Percentiles rank a stretch among this genome's conserved stretches.
phyloP scores from a whole-genome alignment of 1,140 invertebrate genomes.

The Neodiprion virginianus region DNA sequence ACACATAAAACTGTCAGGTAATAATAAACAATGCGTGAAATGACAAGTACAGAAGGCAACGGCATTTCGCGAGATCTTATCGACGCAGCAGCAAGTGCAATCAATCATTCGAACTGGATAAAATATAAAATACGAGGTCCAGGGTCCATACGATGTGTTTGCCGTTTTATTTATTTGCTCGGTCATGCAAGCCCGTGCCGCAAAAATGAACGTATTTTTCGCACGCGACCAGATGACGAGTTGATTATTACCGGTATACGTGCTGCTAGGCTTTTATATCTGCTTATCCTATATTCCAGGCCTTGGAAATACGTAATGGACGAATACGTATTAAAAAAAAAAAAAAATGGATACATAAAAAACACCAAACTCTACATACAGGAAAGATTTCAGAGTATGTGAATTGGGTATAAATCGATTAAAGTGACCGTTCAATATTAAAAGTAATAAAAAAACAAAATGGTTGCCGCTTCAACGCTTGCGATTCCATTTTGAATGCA shows the following conservation, averaged over 20 bases:
- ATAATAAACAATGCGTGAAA: slow-evolving; percentile 62
- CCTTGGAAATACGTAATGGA: slow-evolving; percentile 5
- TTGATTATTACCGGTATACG: slow-evolving; percentile 32
- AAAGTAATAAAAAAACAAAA: not conserved
- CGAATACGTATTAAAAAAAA: no score
- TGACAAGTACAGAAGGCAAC: slow-evolving; percentile 50
- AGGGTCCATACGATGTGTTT: slow-evolving; percentile 37
- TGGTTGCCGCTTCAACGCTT: no score
- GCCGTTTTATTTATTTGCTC: slow-evolving; percentile 57
- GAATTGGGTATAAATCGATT: not conserved
- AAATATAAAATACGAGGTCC: slow-evolving; percentile 50
- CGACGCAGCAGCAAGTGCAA: slow-evolving; percentile 43
- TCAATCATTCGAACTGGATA: slow-evolving; percentile 60
- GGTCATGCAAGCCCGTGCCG: slow-evolving; percentile 50
- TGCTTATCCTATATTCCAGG: not conserved
- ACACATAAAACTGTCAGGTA: slow-evolving; percentile 52
- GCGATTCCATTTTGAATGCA: no score
- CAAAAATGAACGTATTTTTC: slow-evolving; percentile 58
- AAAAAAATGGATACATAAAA: no score
- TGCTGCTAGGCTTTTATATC: slow-evolving; percentile 14
- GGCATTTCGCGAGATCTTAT: slow-evolving; percentile 56
- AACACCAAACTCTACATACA: no score
- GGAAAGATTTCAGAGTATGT: not conserved
- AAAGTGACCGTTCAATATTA: not conserved
- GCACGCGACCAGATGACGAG: slow-evolving; percentile 49